Percentiles rank a stretch among this genome's conserved stretches.
These are phyloP conservation scores for Tetramorium alpestre DNA, from an alignment of 1,140 invertebrate genomes.

Conservation along the genomic window DNA sequence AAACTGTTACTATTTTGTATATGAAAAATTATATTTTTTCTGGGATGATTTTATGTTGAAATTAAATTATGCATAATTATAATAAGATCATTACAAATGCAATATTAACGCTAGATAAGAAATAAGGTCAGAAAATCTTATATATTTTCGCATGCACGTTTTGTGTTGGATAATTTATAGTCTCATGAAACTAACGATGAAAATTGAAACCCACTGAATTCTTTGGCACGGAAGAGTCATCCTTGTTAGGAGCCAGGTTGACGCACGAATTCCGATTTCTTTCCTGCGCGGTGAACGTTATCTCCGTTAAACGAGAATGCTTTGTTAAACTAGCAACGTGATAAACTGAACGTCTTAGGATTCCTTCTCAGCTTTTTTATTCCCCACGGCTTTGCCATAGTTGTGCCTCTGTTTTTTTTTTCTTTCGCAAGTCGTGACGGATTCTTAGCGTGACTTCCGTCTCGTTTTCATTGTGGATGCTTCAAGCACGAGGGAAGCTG, in stretches of 20 bases:
- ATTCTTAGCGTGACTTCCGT: conserved; percentile 58
- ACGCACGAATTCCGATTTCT: conserved; percentile 58
- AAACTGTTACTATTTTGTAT: neutral
- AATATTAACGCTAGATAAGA: neutral
- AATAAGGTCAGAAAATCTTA: neutral
- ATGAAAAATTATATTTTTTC: neutral
- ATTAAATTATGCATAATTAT: neutral
- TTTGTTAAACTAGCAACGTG: conserved; percentile 67
- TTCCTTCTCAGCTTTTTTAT: conserved; percentile 56
- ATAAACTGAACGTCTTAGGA: conserved; percentile 55
- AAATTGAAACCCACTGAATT: conserved; percentile 25
- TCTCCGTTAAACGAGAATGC: conserved; percentile 61
- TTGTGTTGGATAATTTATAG: neutral
- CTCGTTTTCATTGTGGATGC: conserved; percentile 53
- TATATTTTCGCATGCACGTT: neutral
- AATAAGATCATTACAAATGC: neutral
- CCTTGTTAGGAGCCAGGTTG: conserved; percentile 61
- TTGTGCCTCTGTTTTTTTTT: neutral
- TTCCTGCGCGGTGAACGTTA: conserved; percentile 31
- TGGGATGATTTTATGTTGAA: neutral
- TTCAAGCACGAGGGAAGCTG: conserved; percentile 13
- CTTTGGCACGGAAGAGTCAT: conserved; percentile 37
- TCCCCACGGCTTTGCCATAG: conserved; percentile 44
- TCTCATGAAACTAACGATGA: neutral
- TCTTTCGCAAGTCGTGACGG: conserved; percentile 31